Evolutionary conservation across 2,113 vertebrate species (phyloP).

Genomic region (Tupaia tana): DNA sequence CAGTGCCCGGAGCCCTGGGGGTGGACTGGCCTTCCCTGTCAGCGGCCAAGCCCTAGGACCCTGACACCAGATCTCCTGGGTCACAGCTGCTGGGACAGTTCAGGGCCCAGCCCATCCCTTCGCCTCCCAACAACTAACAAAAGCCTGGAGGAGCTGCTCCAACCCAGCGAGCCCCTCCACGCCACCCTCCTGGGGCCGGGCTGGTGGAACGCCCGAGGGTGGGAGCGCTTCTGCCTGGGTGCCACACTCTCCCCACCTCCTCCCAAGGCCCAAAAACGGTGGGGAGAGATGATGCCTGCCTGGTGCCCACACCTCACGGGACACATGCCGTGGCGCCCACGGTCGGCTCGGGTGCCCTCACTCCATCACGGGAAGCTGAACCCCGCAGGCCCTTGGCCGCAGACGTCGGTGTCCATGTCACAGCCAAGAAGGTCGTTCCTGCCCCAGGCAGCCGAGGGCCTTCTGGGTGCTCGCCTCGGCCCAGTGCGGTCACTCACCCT

Average conservation of each 20-base stretch:
- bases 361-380: not conserved
- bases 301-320: too few species aligned
- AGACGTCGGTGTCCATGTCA: not conserved
- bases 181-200: accelerated
- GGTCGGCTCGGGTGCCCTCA: not conserved
- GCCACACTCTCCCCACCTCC: too few species aligned
- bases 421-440: not conserved
- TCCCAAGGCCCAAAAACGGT: too few species aligned
- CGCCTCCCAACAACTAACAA: not conserved
- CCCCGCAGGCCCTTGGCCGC: not conserved
- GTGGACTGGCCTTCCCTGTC: not conserved
- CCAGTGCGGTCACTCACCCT: too few species aligned
- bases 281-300: too few species aligned
- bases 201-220: accelerated
- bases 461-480: too few species aligned
- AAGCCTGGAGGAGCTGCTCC: not conserved
- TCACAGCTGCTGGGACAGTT: not conserved
- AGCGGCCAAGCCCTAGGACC: not conserved
- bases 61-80: not conserved
- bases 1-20: not conserved
- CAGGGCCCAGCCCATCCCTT: not conserved
- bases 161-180: not conserved
- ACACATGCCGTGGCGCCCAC: too few species aligned
- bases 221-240: not conserved
- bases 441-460: too few species aligned